phyloP scores from a whole-genome alignment of 2,888 invertebrate species.

The Agrotis puta region DNA sequence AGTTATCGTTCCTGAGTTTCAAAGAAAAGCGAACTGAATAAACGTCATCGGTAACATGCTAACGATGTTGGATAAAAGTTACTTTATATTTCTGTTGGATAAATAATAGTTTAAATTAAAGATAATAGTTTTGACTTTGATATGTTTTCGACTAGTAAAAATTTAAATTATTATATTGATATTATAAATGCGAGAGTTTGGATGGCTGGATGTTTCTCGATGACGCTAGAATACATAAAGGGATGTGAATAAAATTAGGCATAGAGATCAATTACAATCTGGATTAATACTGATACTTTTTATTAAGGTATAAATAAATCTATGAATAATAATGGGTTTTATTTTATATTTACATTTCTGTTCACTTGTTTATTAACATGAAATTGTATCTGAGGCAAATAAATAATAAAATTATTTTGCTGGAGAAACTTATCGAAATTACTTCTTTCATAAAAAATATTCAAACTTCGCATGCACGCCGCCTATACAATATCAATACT shows the following conservation, averaged over 20 bases:
- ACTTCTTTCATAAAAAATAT: conserved; percentile 30
- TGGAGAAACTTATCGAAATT: neutral
- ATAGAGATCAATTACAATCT: no score
- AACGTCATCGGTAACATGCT: conserved; percentile 15
- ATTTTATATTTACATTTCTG: no score
- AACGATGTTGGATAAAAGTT: conserved; percentile 51
- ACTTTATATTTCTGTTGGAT: conserved; percentile 21
- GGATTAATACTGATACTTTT: no score
- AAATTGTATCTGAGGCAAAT: no score
- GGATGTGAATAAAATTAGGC: no score
- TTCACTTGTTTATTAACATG: no score
- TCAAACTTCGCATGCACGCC: conserved; percentile 26
- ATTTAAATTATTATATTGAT: neutral
- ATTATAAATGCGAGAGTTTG: no score
- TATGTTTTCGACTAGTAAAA: neutral
- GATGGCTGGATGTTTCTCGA: no score
- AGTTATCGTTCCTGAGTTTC: conserved; percentile 30
- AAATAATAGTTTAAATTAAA: conserved; percentile 3
- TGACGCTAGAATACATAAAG: no score
- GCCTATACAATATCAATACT: conserved; percentile 56
- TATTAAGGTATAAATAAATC: no score
- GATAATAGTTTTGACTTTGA: conserved; percentile 12
- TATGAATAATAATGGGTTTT: no score
- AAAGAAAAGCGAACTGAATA: conserved; percentile 54
- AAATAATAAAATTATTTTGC: neutral